A percentile compares a stretch with the other conserved stretches of the same genome.
phyloP scores from a whole-genome alignment of 2,888 invertebrate genomes.

The Cantharis lateralis region DNA sequence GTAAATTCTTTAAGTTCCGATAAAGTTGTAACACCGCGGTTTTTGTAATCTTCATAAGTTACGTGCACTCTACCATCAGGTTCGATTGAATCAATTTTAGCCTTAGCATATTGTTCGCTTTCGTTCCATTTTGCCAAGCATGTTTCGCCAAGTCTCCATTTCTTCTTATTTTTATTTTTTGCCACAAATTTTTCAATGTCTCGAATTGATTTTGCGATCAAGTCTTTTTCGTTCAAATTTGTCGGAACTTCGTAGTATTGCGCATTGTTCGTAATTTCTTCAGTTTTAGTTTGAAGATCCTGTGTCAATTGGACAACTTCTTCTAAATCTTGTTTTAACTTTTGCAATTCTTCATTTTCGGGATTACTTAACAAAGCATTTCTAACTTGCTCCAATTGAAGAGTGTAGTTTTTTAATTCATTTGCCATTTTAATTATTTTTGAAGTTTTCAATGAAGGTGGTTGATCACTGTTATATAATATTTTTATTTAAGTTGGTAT shows the following conservation, averaged over 20 bases:
- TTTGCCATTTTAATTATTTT: not conserved
- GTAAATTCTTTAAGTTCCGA: slow-evolving; percentile 68
- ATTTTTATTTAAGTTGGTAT: not conserved
- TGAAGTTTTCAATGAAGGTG: not conserved
- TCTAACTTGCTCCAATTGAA: slow-evolving; percentile 95
- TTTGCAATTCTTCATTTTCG: slow-evolving; percentile 89
- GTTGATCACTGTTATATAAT: not conserved
- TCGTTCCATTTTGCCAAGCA: slow-evolving; percentile 93
- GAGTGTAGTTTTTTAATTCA: slow-evolving; percentile 55
- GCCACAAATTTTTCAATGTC: slow-evolving; percentile 66
- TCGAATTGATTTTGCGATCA: slow-evolving; percentile 72
- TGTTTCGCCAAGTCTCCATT: slow-evolving; percentile 89
- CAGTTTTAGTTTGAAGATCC: slow-evolving; percentile 83
- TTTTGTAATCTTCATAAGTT: slow-evolving; percentile 87
- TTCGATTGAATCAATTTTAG: slow-evolving; percentile 83
- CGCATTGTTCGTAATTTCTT: slow-evolving; percentile 67
- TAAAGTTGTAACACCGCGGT: slow-evolving; percentile 77
- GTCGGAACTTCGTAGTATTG: slow-evolving; percentile 57
- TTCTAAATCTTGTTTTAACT: slow-evolving; percentile 89
- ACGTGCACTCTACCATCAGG: slow-evolving; percentile 81
- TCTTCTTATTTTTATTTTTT: slow-evolving; percentile 59
- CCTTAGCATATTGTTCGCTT: slow-evolving; percentile 92
- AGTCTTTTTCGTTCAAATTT: slow-evolving; percentile 60
- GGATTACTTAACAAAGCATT: slow-evolving; percentile 94
- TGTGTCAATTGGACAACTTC: slow-evolving; percentile 93